Evolutionary conservation across 2,113 vertebrate species (phyloP), one percentile per base, ranked within the genome.

Genomic region (Saccopteryx leptura): DNA sequence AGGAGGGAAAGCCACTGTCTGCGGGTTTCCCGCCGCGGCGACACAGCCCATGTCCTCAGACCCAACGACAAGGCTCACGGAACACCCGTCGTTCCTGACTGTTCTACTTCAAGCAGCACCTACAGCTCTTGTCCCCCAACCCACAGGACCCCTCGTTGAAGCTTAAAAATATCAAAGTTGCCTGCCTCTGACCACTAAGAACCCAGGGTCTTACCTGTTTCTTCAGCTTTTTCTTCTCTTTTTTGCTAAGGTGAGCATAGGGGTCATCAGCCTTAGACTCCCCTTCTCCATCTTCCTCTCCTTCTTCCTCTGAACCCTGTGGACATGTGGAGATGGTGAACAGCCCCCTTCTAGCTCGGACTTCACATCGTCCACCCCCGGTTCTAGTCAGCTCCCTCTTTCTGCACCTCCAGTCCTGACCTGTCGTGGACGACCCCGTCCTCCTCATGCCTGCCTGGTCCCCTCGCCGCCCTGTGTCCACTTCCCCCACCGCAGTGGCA

Each of bases 221-320:
- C 97, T 99, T 99, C 28, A 98, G 98, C 97, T 99, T 99, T 96
- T 99, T 99, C 97, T 99, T 99, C 94, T 99, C 99, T 96, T 99
- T 99, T 90, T 99, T 99, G 97, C 98, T 99, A 11, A 99, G 95
- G 80, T 99, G 98, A 15, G 99, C 99, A 17, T 96, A 99, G 0
- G 99, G 99, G 91, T 99, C 99, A 0, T 97, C 95, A 7, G 97
- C 92, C 61, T 96, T 97, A 13, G 87, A 66, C 31, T 95, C 95
- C 1, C 86, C 97, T 10, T 92, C 97, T 5, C 96, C 97, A 1
- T 96, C 97, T 28, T 96, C 98, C 4, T 96, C 91, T 81, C 80
- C 28, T 76, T 97, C 84, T 60, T 95, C 83, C 71, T 95, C 91
- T 39, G 69, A 94, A 5, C 48, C 94, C 95, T 96, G 76, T 31